Base-by-base conservation (phyloP, 2,888 invertebrate species). In the Caenorhabditis virilis region DNA sequence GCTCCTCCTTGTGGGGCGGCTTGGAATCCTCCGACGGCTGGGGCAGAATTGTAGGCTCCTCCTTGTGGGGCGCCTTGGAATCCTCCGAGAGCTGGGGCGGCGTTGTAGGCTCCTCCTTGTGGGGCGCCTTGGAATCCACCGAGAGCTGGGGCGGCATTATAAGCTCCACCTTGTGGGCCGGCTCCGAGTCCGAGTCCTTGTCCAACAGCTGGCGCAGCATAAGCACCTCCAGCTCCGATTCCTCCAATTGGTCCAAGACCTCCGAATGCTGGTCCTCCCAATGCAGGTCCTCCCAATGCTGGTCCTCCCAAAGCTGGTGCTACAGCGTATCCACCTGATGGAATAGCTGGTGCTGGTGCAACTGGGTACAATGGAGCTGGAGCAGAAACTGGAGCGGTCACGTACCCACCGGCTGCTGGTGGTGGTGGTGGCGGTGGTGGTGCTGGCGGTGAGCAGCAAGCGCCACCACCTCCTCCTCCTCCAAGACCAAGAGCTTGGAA, bases 321-420 rank as follows among this genome's bases (percentile, higher is more conserved):
- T 52, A 46, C 52, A 41, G 52, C 58, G 39, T 50, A 33, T 38
- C 53, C 53, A 25, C 45, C 45, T 9, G 16, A 42, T 18, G 55
- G 55, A 35, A 61, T 50, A 15, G 61, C 53, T 51, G 61, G 61
- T 23, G 61, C 61, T 41, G 54, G 61, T 9, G 61, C 61, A 13
- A 41, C 46, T 15, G 11, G 11, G 9, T n/a, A 7, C 9, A 7
- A 7, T 51, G 55, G 55, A 22, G 61, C 54, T 39, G 61, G 61
- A 7, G 61, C 55, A 6, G 50, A 46, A 13, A n/a, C 7, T 50
- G 60, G 61, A 33, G 61, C 55, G 15, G 51, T 39, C 2, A 51
- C 43, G n/a, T n/a, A n/a, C n/a, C n/a, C n/a, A 26, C 50, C 53
- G 7, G 33, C 54, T 26, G 51, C 55, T 46, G 55, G 46, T 22